A percentile compares a stretch with the other conserved stretches of the same genome.
phyloP scores from a whole-genome alignment of 2,113 vertebrate species.

The Scalopus aquaticus region DNA sequence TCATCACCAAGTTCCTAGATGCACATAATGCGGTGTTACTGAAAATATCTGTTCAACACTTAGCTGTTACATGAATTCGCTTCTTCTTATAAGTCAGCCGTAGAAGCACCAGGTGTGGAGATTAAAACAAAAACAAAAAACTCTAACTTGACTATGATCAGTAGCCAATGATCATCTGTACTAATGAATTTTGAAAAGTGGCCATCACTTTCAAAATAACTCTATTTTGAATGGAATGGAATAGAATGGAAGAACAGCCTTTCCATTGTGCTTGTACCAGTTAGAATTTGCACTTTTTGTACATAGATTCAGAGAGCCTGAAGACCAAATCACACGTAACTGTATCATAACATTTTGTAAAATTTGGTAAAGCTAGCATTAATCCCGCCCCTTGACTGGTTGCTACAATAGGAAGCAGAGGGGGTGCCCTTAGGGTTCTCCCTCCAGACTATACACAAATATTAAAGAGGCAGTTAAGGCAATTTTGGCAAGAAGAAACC shows the following conservation, averaged over 20 bases:
- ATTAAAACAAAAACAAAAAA: background rate
- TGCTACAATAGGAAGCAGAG: background rate
- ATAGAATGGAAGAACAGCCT: background rate
- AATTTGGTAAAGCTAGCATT: background rate
- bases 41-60: background rate
- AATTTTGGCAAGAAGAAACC: background rate
- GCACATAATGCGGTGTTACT: background rate
- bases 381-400: background rate
- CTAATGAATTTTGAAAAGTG: background rate
- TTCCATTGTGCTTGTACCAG: background rate
- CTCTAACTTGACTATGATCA: background rate
- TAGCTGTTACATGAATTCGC: background rate
- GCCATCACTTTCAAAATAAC: background rate
- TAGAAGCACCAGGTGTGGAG: background rate
- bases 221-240: too few relatives aligned
- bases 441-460: background rate
- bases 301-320: background rate
- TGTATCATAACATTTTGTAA: background rate
- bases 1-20: background rate
- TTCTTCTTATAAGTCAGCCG: background rate
- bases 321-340: background rate
- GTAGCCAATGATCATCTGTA: background rate
- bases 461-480: background rate
- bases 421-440: background rate
- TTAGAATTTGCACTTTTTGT: background rate